Evolutionary conservation across 2,888 invertebrate species (phyloP).

Genomic region (Galerucella nymphaeae): DNA sequence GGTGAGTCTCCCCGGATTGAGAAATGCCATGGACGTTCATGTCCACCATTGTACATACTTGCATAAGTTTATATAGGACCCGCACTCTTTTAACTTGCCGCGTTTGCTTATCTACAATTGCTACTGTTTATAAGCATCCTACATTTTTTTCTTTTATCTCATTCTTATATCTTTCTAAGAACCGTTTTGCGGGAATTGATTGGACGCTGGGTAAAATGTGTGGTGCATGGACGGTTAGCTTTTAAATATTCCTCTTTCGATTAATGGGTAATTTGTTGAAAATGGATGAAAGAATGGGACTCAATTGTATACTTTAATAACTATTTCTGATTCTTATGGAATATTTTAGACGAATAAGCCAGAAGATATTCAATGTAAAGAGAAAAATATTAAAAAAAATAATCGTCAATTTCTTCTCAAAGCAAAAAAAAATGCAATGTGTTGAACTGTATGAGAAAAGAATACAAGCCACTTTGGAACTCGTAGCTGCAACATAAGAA

Average conservation of each 20-base stretch:
- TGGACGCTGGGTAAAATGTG: constrained; percentile 29
- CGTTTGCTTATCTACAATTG: constrained; percentile 60
- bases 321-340: neutral
- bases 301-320: constrained; percentile 13
- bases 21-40: constrained; percentile 14
- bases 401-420: too few relatives aligned
- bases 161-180: constrained; percentile 41
- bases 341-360: neutral
- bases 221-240: constrained; percentile 24
- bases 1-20: neutral
- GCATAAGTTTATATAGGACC: constrained; percentile 55
- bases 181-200: constrained; percentile 37
- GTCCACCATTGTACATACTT: constrained; percentile 55
- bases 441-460: too few relatives aligned
- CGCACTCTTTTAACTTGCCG: constrained; percentile 57
- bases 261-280: constrained; percentile 29
- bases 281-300: constrained; percentile 22
- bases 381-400: too few relatives aligned
- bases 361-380: too few relatives aligned
- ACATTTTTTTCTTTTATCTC: constrained; percentile 49
- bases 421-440: too few relatives aligned
- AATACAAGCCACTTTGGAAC: too few relatives aligned
- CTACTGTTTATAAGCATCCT: constrained; percentile 58
- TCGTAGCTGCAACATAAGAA: too few relatives aligned
- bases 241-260: constrained; percentile 19